phyloP scores from a whole-genome alignment of 2,888 invertebrate species.

The Patella depressa region DNA sequence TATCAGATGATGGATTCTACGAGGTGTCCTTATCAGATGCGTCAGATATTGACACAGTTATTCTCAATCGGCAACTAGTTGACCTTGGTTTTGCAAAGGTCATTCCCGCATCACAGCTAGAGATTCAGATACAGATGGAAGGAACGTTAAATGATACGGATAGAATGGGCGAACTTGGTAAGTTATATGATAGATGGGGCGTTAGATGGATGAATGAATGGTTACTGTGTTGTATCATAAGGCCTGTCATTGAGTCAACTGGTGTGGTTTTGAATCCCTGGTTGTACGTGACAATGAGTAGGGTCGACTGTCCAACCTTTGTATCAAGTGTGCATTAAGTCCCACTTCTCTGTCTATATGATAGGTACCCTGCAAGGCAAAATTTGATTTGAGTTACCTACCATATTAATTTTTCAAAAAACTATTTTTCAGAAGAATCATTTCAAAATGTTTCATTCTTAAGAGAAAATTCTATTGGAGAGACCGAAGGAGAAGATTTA shows the following conservation, averaged over 20 bases:
- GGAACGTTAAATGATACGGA: slow-evolving; percentile 38
- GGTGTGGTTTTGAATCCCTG: too few species aligned
- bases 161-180: slow-evolving; percentile 26
- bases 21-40: slow-evolving; percentile 17
- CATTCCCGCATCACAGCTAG: slow-evolving; percentile 46
- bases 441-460: slow-evolving; percentile 50
- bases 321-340: too few species aligned
- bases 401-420: too few species aligned
- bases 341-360: too few species aligned
- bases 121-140: slow-evolving; percentile 48
- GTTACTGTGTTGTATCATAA: too few species aligned
- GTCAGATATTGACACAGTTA: not conserved
- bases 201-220: too few species aligned
- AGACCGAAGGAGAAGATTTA: not conserved
- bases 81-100: slow-evolving; percentile 43
- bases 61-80: slow-evolving; percentile 36
- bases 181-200: not conserved
- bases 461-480: slow-evolving; percentile 42
- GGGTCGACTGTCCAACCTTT: too few species aligned
- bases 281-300: too few species aligned
- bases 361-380: too few species aligned
- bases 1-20: slow-evolving; percentile 46
- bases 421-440: slow-evolving; percentile 44
- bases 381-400: too few species aligned
- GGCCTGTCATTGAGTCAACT: too few species aligned